A percentile compares a stretch with the other conserved stretches of the same genome.
These are phyloP conservation scores for Polypterus senegalus DNA, from an alignment of 2,113 vertebrate species.

Conservation along the genomic window DNA sequence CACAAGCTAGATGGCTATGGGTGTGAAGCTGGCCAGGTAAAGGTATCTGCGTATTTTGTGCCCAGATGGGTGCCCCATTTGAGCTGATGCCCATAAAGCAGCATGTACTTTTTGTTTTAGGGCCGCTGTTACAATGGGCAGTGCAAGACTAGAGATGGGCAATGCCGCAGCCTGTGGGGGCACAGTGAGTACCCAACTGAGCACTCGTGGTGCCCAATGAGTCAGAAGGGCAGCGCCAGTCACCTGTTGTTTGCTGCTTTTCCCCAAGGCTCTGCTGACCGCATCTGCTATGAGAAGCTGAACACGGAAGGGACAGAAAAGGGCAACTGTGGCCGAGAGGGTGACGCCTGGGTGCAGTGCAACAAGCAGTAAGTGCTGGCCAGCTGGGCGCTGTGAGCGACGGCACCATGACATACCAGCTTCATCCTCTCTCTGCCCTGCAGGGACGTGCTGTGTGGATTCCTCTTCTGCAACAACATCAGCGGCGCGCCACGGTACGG, in stretches of 20 bases:
- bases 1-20: conserved; percentile 86
- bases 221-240: too few species aligned
- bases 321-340: conserved; percentile 78
- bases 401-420: too few species aligned
- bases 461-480: conserved; percentile 80
- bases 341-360: conserved; percentile 79
- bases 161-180: conserved; percentile 77
- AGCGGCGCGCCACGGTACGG: conserved; percentile 69
- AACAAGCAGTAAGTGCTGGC: conserved; percentile 73
- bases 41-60: neutral
- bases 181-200: conserved; percentile 51
- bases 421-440: neutral
- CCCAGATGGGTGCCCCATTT: too few species aligned
- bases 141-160: conserved; percentile 77
- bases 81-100: too few species aligned
- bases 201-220: neutral
- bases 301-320: conserved; percentile 87
- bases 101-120: conserved; percentile 31
- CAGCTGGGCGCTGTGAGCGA: too few species aligned
- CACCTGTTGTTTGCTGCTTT: neutral
- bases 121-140: conserved; percentile 81
- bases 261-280: conserved; percentile 64
- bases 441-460: conserved; percentile 87
- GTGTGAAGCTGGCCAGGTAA: conserved; percentile 77
- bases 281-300: conserved; percentile 90